Base-by-base conservation (phyloP, 2,113 vertebrate genomes). In the Vanacampus margaritifer region DNA sequence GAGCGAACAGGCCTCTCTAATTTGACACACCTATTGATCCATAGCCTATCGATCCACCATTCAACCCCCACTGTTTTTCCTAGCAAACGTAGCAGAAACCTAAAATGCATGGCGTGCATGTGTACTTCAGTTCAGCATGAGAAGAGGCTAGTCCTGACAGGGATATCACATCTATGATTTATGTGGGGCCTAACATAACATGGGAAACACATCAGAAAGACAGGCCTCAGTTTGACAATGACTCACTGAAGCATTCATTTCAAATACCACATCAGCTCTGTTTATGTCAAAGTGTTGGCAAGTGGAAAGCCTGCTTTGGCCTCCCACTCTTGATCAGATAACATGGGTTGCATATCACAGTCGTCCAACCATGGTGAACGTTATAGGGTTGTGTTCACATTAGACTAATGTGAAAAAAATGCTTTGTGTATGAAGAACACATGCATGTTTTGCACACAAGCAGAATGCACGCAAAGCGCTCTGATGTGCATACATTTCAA, bases 181-280 rank as follows among this genome's bases (percentile, higher is more conserved):
- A 90, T 81, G 64, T n/a, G 3, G 71, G 57, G 58, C 84, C 62
- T 59, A 73, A 84, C 81, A 91, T 59, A 73, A 84, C 81, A 91
- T 74, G 69, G 87, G 73, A 87, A 88, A 84, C 76, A 70, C 88
- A 86, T 88, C 79, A 78, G 69, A 79, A 48, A 65, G 65, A 48
- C 79, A 65, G 75, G 35, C 79, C 71, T 81, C 69, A 75, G 78
- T 85, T 75, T 79, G 84, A 70, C 64, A n/a, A 61, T 63, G 72
- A 67, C 65, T 78, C 72, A 69, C 16, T 28, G 28, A 79, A 70
- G 62, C 68, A 51, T 64, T 50, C 65, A 54, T 66, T 67, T 70
- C 41, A 65, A 67, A 74, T 61, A 64, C 54, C 46, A 62, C 54
- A 64, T 71, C 46, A 35, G n/a, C 32, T 57, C 24, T 21, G 74